phyloP scores from a whole-genome alignment of 2,888 invertebrate genomes.

The Glomeris marginata region DNA sequence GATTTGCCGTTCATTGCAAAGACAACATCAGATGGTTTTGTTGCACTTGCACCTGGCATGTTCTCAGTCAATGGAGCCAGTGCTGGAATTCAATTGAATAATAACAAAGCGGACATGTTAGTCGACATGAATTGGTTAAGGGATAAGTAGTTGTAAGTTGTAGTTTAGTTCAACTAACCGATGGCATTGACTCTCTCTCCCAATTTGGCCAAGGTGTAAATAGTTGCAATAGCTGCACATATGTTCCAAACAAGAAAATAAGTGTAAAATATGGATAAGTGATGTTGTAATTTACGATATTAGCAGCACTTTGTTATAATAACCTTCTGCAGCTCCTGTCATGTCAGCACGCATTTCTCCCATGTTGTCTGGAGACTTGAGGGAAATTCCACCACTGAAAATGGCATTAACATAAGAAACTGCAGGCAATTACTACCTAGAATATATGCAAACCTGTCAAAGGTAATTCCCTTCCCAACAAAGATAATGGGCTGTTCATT shows the following conservation, averaged over 20 bases:
- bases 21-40: conserved; percentile 1
- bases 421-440: no score
- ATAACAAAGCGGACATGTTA: no score
- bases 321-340: background rate
- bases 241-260: background rate
- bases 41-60: conserved; percentile 1
- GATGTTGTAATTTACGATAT: no score
- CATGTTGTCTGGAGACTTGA: background rate
- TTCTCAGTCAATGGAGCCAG: conserved; percentile 7
- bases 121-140: no score
- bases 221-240: background rate
- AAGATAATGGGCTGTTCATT: no score
- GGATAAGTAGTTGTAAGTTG: no score
- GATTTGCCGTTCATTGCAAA: conserved; percentile 12
- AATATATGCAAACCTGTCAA: background rate
- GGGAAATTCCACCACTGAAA: background rate
- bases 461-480: background rate
- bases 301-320: no score
- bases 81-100: background rate
- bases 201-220: background rate
- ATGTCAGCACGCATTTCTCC: background rate
- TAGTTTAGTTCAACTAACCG: no score
- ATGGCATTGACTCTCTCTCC: background rate
- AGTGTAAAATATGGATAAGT: no score
- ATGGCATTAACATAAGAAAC: no score